These are phyloP conservation scores for Saccostrea glomerata DNA, from an alignment of 1,140 invertebrate species.

Conservation along the genomic window DNA sequence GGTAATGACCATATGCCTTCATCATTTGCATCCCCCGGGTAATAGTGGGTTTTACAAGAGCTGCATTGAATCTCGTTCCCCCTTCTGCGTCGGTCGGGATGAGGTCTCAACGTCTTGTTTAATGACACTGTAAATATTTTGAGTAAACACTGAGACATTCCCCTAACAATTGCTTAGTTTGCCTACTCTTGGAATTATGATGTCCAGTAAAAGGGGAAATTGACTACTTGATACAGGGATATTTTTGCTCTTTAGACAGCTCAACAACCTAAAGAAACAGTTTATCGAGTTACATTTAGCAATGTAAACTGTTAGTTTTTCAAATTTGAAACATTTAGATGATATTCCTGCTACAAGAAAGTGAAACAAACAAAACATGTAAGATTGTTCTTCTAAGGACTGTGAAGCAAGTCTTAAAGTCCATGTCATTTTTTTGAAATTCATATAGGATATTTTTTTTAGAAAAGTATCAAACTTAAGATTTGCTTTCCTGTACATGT, in stretches of 20 bases:
- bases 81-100: not conserved
- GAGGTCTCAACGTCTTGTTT: conserved; percentile 20
- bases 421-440: too few relatives aligned
- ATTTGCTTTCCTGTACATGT: not conserved
- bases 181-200: conserved; percentile 21
- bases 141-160: conserved; percentile 41
- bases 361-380: too few relatives aligned
- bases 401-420: too few relatives aligned
- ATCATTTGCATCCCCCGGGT: conserved; percentile 37
- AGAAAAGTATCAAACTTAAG: too few relatives aligned
- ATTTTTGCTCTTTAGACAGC: conserved; percentile 6
- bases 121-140: conserved; percentile 52
- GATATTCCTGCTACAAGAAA: too few relatives aligned
- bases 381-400: too few relatives aligned
- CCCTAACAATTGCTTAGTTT: not conserved
- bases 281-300: not conserved
- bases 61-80: not conserved
- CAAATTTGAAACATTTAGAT: not conserved
- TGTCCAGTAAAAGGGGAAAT: conserved; percentile 18
- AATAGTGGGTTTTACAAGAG: conserved; percentile 38
- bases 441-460: too few relatives aligned
- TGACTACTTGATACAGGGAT: conserved; percentile 5
- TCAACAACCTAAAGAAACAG: conserved; percentile 52
- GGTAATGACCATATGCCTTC: conserved; percentile 51
- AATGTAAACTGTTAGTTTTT: not conserved